Conservation (phyloP, 23 tunicate genomes). For the Oikopleura albicans region DNA sequence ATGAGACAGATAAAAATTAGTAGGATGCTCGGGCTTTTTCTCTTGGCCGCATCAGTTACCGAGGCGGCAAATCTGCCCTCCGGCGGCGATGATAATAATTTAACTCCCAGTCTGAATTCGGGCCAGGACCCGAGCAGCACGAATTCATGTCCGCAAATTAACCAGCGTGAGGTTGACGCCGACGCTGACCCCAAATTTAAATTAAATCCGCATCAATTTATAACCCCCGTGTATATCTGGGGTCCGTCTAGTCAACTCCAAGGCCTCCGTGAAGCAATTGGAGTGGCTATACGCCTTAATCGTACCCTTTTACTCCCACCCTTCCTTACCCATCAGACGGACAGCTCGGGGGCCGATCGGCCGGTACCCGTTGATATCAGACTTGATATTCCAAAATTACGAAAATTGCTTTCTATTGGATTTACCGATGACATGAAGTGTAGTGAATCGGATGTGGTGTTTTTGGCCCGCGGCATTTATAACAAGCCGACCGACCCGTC, state of each 20-base stretch:
- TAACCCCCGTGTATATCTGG: conserved; percentile 13
- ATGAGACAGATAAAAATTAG: too few relatives aligned
- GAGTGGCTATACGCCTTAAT: not conserved
- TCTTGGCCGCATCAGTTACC: too few relatives aligned
- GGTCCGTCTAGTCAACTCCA: conserved; percentile 6
- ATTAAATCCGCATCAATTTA: not conserved
- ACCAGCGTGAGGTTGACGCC: not conserved
- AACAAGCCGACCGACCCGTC: conserved; percentile 15
- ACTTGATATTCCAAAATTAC: conserved; percentile 8
- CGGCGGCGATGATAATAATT: not conserved
- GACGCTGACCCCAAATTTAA: not conserved
- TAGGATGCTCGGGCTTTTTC: too few relatives aligned
- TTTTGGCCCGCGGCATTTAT: not conserved
- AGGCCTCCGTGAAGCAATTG: conserved; percentile 6
- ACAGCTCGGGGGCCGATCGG: not conserved
- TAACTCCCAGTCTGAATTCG: too few relatives aligned
- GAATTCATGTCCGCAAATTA: not conserved
- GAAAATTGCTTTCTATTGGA: not conserved
- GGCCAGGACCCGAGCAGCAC: too few relatives aligned
- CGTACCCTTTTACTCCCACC: not conserved
- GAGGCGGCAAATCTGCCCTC: not conserved
- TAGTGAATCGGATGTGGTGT: not conserved
- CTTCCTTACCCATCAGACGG: not conserved
- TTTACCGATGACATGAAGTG: not conserved
- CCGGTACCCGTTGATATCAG: not conserved